A percentile compares a stretch with the other conserved stretches of the same genome.
These are phyloP conservation scores for Eristalinus aeneus DNA, from an alignment of 2,888 invertebrate species.

Conservation along the genomic window DNA sequence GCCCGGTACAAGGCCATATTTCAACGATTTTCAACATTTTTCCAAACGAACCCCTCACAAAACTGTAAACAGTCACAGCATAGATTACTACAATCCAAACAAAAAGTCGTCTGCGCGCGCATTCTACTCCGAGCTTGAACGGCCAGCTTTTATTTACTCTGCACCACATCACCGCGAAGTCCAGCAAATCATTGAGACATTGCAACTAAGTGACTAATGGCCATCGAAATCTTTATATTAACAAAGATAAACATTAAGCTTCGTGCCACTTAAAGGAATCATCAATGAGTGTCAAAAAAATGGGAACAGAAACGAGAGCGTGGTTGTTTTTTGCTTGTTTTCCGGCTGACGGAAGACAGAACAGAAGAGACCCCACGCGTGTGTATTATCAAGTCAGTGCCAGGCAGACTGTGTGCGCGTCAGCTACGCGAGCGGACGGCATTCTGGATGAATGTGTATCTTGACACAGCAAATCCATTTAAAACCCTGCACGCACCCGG, in stretches of 20 bases:
- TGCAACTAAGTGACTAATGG: slow-evolving; percentile 29
- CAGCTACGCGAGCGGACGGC: slow-evolving; percentile 33
- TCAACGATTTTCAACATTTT: no score
- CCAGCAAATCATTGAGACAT: not conserved
- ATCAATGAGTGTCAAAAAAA: slow-evolving; percentile 44
- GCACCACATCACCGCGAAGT: not conserved
- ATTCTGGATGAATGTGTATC: slow-evolving; percentile 49
- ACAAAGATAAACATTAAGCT: slow-evolving; percentile 31
- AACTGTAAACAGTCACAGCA: no score
- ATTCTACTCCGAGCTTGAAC: no score
- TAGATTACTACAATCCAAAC: no score
- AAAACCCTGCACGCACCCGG: slow-evolving; percentile 50
- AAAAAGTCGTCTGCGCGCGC: no score
- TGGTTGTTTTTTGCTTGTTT: slow-evolving; percentile 17
- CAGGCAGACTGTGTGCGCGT: slow-evolving; percentile 30
- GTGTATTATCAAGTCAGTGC: slow-evolving; percentile 6
- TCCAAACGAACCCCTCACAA: no score
- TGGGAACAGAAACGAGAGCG: not conserved
- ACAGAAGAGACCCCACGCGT: slow-evolving; percentile 57
- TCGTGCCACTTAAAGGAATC: slow-evolving; percentile 34
- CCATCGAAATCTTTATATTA: slow-evolving; percentile 27
- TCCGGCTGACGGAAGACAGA: slow-evolving; percentile 52
- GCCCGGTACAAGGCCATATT: no score
- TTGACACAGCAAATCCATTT: slow-evolving; percentile 67
- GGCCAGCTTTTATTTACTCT: not conserved